Conservation (phyloP, 2,888 invertebrate genomes). For the Adelognathus sp. region DNA sequence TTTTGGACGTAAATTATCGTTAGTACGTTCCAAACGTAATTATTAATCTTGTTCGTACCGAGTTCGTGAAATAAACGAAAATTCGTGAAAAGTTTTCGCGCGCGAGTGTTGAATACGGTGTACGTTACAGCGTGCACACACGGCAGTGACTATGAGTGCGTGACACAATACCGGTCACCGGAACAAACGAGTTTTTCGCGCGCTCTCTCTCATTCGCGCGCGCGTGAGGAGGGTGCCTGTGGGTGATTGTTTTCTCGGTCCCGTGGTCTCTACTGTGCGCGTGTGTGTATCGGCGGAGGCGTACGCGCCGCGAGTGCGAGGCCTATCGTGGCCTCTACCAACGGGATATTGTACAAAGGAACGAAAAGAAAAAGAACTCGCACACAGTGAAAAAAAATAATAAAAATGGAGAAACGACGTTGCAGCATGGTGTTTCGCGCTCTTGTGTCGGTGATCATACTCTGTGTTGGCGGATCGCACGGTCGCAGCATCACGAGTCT, state of each 20-base stretch:
- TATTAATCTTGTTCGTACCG: not conserved
- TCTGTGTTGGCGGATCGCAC: constrained; percentile 50
- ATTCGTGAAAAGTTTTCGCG: constrained; percentile 17
- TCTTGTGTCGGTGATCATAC: constrained; percentile 61
- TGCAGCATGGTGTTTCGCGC: constrained; percentile 12
- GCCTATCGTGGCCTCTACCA: constrained; percentile 1
- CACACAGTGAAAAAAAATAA: not conserved
- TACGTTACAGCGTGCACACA: constrained; percentile 33
- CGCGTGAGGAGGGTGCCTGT: not conserved
- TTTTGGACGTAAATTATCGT: constrained; percentile 39
- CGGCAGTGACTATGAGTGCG: constrained; percentile 74
- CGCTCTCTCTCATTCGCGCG: not conserved
- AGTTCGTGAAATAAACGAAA: not conserved
- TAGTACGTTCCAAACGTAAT: constrained; percentile 11
- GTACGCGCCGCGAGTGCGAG: not conserved
- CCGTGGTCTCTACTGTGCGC: not conserved
- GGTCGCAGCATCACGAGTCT: constrained; percentile 77
- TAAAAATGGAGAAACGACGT: constrained; percentile 47
- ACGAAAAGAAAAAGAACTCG: constrained; percentile 8
- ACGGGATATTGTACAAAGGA: not conserved
- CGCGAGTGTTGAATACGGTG: no score
- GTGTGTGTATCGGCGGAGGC: constrained; percentile 7
- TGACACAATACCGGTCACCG: constrained; percentile 68
- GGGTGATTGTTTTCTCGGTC: constrained; percentile 22
- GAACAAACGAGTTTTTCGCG: constrained; percentile 53